Base-by-base conservation (phyloP, 2,888 invertebrate species). In the Napeogenes sylphis region DNA sequence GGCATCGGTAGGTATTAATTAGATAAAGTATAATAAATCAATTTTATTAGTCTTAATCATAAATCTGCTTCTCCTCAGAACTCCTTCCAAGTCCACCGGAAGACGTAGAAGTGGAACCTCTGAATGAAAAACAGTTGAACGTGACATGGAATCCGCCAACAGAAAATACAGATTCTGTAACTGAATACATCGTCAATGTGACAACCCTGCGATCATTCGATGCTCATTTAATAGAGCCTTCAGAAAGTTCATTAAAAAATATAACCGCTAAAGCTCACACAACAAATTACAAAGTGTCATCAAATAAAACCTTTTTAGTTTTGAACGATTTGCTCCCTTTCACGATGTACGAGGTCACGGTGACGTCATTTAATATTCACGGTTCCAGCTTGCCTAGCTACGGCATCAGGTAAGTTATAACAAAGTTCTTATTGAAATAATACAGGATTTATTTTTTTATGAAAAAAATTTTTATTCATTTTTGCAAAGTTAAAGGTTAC, bases 301-400 rank as follows among this genome's bases (percentile, higher is more conserved):
- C 91, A 4, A 92, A 92, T 68, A 91, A 92, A 71, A 94, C 92
- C 2, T 91, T 83, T 59, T 85, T 93, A 0, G 81, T 92, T 0
- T 76, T 96, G 2, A 92, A 92, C 71, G 92, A 94, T 75, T 85
- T 96, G 45, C 88, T 91, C 12, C 95, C 96, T 0, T 94, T 95
- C 75, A 96, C 95, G 0, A 96, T 96, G 96, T 96, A 96, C 79
- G 95, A 96, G 75, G 91, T 96, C 5, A 92, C 93, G 0, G 94
- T 96, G 10, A 93, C 93, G 0, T 94, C 96, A 0, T 91, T 91
- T 60, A 96, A 96, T 78, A 91, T 92, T 21, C 94, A 94, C 76
- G 96, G 96, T 0, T 92, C 93, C 0, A 96, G 96, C 84, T 84
- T 96, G 69, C 95, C 96, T 0, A 95, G 94, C 61, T 93, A 94